phyloP scores from a whole-genome alignment of 2,113 vertebrate genomes.

The Syrmaticus mikado region DNA sequence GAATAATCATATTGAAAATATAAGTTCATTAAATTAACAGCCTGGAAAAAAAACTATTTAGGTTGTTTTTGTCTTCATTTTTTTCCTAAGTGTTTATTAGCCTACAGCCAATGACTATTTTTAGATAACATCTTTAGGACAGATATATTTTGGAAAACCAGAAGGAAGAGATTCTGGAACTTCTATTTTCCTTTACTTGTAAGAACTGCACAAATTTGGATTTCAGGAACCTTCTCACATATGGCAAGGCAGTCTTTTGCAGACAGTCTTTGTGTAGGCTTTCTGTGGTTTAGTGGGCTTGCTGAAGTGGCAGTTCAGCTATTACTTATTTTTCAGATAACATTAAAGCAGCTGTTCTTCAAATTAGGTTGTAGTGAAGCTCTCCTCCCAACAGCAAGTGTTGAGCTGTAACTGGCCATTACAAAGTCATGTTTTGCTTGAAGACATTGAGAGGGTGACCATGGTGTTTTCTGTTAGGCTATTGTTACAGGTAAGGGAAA shows the following conservation, averaged over 20 bases:
- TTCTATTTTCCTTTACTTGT: background rate
- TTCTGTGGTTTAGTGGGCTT: background rate
- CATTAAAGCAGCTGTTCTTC: conserved; percentile 43
- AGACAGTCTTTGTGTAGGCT: background rate
- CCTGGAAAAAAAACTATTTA: conserved; percentile 12
- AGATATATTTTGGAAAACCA: background rate
- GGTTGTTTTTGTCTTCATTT: background rate
- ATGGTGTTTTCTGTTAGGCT: conserved; percentile 14
- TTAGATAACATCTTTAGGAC: background rate
- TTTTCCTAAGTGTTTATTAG: background rate
- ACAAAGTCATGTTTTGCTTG: conserved; percentile 62
- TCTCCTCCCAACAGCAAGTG: conserved; percentile 52
- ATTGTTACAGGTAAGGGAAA: conserved; percentile 33
- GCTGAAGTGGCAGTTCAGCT: conserved; percentile 20
- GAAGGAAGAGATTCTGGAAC: background rate
- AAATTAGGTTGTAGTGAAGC: conserved; percentile 39
- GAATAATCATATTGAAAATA: conserved; percentile 31
- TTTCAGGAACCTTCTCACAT: background rate
- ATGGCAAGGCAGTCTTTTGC: background rate
- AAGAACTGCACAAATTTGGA: background rate
- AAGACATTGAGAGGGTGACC: conserved; percentile 30
- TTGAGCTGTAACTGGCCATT: conserved; percentile 71
- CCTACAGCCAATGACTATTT: background rate
- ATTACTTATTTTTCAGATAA: conserved; percentile 24
- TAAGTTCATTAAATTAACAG: conserved; percentile 9